Conservation (phyloP, 2,113 vertebrate species). For the Rhipidura dahli region DNA sequence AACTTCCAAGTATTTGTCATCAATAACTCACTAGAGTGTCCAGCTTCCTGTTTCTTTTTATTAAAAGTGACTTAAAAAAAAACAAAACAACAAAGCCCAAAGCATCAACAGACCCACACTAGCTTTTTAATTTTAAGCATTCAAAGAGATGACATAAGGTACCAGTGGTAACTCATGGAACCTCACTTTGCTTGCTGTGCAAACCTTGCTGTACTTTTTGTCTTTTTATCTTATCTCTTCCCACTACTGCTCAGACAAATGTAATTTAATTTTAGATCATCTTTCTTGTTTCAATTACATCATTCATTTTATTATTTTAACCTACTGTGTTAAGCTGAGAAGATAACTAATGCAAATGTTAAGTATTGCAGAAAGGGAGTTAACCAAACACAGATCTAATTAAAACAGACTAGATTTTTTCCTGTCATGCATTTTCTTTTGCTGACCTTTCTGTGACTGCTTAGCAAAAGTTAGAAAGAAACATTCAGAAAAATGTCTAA, state of each 20-base stretch:
- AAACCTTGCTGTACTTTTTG: not conserved
- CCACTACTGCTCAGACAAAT: not conserved
- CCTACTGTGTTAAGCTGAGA: slow-evolving; percentile 29
- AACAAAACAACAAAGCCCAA: not conserved
- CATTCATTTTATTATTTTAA: slow-evolving; percentile 31
- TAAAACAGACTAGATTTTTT: slow-evolving; percentile 36
- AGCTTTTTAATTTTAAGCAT: slow-evolving; percentile 22
- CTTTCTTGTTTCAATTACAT: slow-evolving; percentile 11
- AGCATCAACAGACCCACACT: not conserved
- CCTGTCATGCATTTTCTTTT: not conserved
- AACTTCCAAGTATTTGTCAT: not conserved
- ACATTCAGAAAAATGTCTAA: not conserved
- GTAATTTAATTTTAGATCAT: slow-evolving; percentile 22
- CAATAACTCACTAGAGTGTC: not conserved
- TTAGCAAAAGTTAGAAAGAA: slow-evolving; percentile 41
- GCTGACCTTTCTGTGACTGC: slow-evolving; percentile 4
- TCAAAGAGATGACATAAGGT: slow-evolving; percentile 22
- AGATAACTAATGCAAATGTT: slow-evolving; percentile 47
- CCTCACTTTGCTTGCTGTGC: not conserved
- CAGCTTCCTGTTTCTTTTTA: not conserved
- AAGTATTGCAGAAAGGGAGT: slow-evolving; percentile 35
- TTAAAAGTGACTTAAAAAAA: not conserved
- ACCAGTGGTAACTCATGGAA: not conserved
- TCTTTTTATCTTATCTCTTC: slow-evolving; percentile 46
- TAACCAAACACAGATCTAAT: slow-evolving; percentile 17